Base-by-base conservation (phyloP, 2,113 vertebrate species). In the Tetraodon nigroviridis region DNA sequence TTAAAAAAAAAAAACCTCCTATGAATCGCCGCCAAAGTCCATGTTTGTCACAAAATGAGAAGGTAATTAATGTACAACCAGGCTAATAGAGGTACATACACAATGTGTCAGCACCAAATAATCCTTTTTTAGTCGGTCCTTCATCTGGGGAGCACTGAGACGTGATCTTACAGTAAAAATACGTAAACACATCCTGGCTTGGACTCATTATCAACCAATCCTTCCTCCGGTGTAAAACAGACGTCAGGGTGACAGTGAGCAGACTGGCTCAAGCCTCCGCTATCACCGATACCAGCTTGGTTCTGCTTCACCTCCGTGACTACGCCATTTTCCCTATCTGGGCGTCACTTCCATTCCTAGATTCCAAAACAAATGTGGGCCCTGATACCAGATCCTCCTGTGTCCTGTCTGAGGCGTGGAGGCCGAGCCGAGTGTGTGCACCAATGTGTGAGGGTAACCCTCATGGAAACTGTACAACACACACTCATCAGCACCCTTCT, bases 261-360 rank as follows among this genome's bases (percentile, higher is more conserved):
- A 84, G 83, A 73, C 51, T 19, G 20, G 49, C 58, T 76, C 58
- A 1, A 47, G 50, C 42, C 71, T 67, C 59, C 71, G 4, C 55
- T 48, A 69, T 74, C 75, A 61, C 59, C 20, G 69, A 77, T 62
- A 69, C 73, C 54, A 60, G 70, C 61, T 40, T 18, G 20, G 22
- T 64, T 20, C 49, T n/a, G 73, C 71, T 67, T 55, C 37, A 68
- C 56, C 75, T 74, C 44, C 64, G 29, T 68, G 81, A 64, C 70
- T 54, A 47, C 75, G 71, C 55, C 80, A 79, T 84, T 85, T 85
- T 81, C 24, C 47, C 51, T 69, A 84, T 83, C 75, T 84, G 81
- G 73, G 53, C 56, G 7, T 57, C 20, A 29, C 66, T 75, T 64
- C 82, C 69, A 53, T 56, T 48, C 29, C 19, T 59, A 52, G 76